Percentiles rank a stretch among this genome's conserved stretches.
Evolutionary conservation across 2,797 vertebrate genomes (phyloP).

Genomic region (Morelia viridis): DNA sequence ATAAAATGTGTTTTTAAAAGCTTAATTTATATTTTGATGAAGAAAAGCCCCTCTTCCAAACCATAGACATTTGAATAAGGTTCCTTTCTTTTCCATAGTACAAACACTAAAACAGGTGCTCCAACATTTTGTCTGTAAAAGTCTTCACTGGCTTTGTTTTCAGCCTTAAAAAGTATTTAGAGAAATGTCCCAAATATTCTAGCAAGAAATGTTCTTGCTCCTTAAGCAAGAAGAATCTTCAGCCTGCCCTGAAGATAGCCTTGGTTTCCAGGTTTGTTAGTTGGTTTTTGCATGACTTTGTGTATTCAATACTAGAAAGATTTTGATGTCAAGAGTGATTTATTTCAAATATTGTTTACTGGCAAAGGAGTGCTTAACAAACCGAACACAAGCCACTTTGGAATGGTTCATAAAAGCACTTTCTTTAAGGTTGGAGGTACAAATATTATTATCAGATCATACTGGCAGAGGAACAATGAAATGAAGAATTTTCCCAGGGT

Average conservation of each 20-base stretch:
- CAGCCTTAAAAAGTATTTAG: slow-evolving; percentile 9
- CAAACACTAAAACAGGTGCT: not conserved
- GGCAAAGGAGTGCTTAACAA: slow-evolving; percentile 43
- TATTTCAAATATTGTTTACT: slow-evolving; percentile 58
- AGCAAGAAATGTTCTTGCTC: not conserved
- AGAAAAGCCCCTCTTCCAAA: not conserved
- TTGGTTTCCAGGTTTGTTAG: not conserved
- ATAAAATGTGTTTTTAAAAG: not conserved
- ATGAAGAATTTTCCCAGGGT: slow-evolving; percentile 40
- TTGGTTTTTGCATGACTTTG: slow-evolving; percentile 31
- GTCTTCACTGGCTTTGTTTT: not conserved
- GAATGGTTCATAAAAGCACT: slow-evolving; percentile 45
- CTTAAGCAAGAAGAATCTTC: not conserved
- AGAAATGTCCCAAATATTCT: not conserved
- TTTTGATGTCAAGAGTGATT: slow-evolving; percentile 59
- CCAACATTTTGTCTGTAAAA: not conserved
- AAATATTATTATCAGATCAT: slow-evolving; percentile 35
- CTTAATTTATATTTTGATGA: not conserved
- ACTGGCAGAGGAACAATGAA: slow-evolving; percentile 37
- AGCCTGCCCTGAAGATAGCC: not conserved
- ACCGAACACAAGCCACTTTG: slow-evolving; percentile 21
- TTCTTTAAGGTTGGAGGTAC: slow-evolving; percentile 12
- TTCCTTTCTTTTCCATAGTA: not conserved
- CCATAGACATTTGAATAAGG: not conserved
- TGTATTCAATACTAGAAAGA: slow-evolving; percentile 42